Conservation (phyloP, 1,140 invertebrate genomes). For the Copidosoma floridanum region DNA sequence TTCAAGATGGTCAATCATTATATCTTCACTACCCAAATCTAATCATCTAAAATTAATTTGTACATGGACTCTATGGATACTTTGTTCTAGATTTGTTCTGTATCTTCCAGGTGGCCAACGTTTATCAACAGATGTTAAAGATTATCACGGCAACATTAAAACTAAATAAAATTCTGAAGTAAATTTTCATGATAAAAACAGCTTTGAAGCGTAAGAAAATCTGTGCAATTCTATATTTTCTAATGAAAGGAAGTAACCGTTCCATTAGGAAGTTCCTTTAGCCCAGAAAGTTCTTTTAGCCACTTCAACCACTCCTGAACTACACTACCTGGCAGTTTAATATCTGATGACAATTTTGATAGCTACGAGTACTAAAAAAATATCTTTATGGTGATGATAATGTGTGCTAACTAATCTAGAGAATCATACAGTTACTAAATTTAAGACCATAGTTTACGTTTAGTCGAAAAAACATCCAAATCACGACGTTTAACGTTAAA, state of each 20-base stretch:
- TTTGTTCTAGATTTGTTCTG: no score
- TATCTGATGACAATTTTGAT: constrained; percentile 42
- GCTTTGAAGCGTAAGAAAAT: constrained; percentile 39
- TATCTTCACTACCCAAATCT: no score
- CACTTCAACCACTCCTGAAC: constrained; percentile 29
- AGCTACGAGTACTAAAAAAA: constrained; percentile 31
- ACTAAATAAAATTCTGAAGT: no score
- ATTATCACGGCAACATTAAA: no score
- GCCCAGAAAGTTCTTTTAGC: constrained; percentile 13
- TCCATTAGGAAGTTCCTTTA: constrained; percentile 24
- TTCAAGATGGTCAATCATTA: no score
- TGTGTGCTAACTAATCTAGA: constrained; percentile 43
- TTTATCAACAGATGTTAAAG: no score
- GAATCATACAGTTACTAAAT: constrained; percentile 45
- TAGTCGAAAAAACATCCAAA: constrained; percentile 25
- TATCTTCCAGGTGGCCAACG: no score
- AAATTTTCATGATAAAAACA: no score
- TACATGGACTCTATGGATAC: no score
- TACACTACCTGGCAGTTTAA: constrained; percentile 33
- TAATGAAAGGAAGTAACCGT: background rate
- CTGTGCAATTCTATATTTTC: constrained; percentile 29
- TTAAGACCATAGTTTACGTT: constrained; percentile 33
- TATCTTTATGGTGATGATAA: constrained; percentile 40
- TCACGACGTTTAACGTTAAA: constrained; percentile 7
- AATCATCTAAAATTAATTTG: no score